Evolutionary conservation across 2,797 vertebrate species (phyloP).

Genomic region (Cyprinodon diabolis): DNA sequence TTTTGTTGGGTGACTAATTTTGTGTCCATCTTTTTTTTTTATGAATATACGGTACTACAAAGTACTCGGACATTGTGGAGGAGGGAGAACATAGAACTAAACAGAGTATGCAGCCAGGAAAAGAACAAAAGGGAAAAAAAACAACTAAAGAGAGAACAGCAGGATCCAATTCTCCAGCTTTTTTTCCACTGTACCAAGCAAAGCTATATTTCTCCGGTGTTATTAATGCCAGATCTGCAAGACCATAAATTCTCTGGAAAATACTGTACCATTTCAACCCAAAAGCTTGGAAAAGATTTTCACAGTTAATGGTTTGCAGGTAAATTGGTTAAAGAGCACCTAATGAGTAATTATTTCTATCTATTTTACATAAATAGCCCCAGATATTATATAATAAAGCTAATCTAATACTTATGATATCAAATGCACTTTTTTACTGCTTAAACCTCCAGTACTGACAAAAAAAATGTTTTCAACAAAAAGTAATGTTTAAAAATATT

Average conservation of each 20-base stretch:
- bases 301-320: conserved; percentile 39
- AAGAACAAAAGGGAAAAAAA: conserved; percentile 6
- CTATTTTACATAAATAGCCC: not conserved
- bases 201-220: conserved; percentile 35
- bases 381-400: not conserved
- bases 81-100: not conserved
- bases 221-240: conserved; percentile 49
- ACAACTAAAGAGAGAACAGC: not conserved
- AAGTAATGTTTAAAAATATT: conserved; percentile 33
- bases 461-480: not conserved
- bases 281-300: conserved; percentile 31
- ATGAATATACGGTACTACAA: not conserved
- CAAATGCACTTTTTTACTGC: conserved; percentile 16
- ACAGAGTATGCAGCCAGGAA: not conserved
- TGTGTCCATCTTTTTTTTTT: conserved; percentile 12
- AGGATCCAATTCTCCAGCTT: conserved; percentile 20
- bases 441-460: not conserved
- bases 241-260: conserved; percentile 58
- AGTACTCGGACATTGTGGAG: not conserved
- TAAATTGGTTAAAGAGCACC: conserved; percentile 22
- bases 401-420: not conserved
- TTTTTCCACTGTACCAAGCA: conserved; percentile 8
- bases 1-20: conserved; percentile 24
- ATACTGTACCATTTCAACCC: conserved; percentile 31
- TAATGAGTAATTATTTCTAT: conserved; percentile 22